Evolutionary conservation across 1,140 invertebrate genomes (phyloP), one percentile per base, ranked within the genome.

Genomic region (Aphaenogaster rudis): DNA sequence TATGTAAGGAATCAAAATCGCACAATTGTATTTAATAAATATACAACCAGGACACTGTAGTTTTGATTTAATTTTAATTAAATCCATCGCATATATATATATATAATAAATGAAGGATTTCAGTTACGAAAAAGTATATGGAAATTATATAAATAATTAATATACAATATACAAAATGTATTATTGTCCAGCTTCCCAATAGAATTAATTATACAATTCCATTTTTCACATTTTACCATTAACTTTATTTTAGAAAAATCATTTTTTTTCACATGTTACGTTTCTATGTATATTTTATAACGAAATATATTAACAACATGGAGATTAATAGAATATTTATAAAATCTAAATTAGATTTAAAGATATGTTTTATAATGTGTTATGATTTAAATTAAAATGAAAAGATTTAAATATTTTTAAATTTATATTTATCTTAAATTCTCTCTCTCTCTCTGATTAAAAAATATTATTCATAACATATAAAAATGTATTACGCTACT

Each of bases 61-160:
- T 45, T 52, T 54, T 80, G 45, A 13, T 79, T 67, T 67, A 66
- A 67, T 79, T 79, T 11, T 66, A 17, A 66, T 48, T 15, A 52
- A 52, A 67, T 48, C 42, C 39, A 76, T 39, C 15, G 8, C 71
- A 39, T 4, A 21, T 21, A 21, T 21, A 21, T 21, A 21, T 21
- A 21, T 21, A 28, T 78, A 28, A 78, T 48, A 50, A 48, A 64
- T 33, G 3, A 11, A n/a, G 2, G 0, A 50, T 2, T 33, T 45
- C 0, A 45, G 2, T 3, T 39, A 15, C 21, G 6, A 4, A 39
- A 54, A 1, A 28, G 0, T 3, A 9, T 45, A 33, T n/a, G 1
- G 9, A 63, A 42, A 78, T 39, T 42, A 36, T 36, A 1, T 52
- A 52, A 72, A n/a, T 63, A 63, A 33, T 63, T 17, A 36, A 3